Base-by-base conservation (phyloP, 2,888 invertebrate species). In the Colostygia pectinataria region DNA sequence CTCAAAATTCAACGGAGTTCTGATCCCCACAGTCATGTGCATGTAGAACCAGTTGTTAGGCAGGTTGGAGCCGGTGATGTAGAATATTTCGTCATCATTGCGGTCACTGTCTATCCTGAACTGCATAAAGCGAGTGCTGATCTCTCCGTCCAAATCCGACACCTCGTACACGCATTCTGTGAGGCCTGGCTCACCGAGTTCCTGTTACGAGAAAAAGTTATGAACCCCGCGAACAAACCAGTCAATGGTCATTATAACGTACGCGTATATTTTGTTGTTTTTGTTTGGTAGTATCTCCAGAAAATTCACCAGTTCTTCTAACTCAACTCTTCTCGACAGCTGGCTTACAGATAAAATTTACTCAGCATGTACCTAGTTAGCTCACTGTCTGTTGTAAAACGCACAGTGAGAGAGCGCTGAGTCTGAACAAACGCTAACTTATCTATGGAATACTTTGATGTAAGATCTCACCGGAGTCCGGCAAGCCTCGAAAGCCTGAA, bases 51-150 rank as follows among this genome's bases (percentile, higher is more conserved):
- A 74, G 15, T 77, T 68, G 10, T 54, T 57, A 1, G 63, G 61
- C 2, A 74, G 66, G 27, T 66, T 63, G 5, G 66, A 57, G 9
- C 82, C 76, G 3, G 65, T 10, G 15, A 91, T 75, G 51, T 71
- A 69, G 71, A 92, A 91, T 10, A 80, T 55, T 4, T 74, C 58
- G 3, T 76, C 71, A 44, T 86, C 90, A 0, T 71, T 72, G 4
- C 87, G 71, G 24, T 81, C 77, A 51, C 89, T 89, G 8, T 65
- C 66, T 8, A 91, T 80, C 32, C 60, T 55, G 61, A 90, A 88
- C 4, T 44, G 65, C 83, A 92, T 91, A 36, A 68, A 69, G 31
- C 78, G 66, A 0, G 86, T 89, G 51, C 90, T 90, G 57, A 91
- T 85, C 41, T 66, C 53, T 0, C 91, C 91, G 44, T 91, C 91